A percentile compares a stretch with the other conserved stretches of the same genome.
Evolutionary conservation across 2,888 invertebrate species (phyloP).

Genomic region (Heliconius hortense): DNA sequence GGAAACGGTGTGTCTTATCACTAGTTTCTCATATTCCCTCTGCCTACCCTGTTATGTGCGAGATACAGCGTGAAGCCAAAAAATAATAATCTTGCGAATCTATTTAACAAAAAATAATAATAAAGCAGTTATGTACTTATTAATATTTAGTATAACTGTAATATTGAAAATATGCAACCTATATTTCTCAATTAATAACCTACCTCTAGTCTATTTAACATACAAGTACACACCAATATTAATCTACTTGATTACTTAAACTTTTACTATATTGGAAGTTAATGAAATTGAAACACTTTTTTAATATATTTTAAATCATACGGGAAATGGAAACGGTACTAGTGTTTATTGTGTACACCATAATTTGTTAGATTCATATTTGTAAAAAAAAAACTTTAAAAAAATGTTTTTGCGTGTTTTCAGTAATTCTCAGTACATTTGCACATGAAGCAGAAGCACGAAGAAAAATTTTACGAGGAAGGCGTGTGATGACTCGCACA

Average conservation of each 20-base stretch:
- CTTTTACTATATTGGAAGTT: background rate
- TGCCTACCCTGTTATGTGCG: no score
- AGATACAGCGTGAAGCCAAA: no score
- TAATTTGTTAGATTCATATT: background rate
- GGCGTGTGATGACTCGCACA: conserved; percentile 88
- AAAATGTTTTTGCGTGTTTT: conserved; percentile 40
- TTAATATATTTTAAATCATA: no score
- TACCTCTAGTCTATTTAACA: background rate
- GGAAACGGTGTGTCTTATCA: no score
- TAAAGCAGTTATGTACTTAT: no score
- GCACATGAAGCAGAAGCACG: conserved; percentile 88
- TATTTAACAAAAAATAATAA: background rate
- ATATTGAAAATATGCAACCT: background rate
- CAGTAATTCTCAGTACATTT: conserved; percentile 86
- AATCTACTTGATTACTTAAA: background rate
- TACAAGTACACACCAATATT: no score
- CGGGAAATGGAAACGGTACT: no score
- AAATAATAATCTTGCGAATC: background rate
- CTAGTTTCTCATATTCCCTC: no score
- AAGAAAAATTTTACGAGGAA: conserved; percentile 89
- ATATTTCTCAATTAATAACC: background rate
- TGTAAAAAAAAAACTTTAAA: no score
- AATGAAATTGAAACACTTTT: no score
- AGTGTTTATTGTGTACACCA: no score
- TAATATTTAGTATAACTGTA: background rate